These are phyloP conservation scores for Zosterops hypoxanthus DNA, from an alignment of 2,113 vertebrate genomes.

Conservation along the genomic window DNA sequence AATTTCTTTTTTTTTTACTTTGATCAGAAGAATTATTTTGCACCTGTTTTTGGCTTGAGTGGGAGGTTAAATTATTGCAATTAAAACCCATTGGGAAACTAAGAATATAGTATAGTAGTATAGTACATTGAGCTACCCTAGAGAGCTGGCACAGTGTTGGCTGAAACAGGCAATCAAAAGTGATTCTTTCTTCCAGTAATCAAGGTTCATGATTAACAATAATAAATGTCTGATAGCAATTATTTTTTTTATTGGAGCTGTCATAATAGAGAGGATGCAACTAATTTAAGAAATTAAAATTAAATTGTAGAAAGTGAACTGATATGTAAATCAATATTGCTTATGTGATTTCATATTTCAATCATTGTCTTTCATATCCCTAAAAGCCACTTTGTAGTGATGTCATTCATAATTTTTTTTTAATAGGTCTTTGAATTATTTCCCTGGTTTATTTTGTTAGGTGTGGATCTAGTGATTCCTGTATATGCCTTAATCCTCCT, in stretches of 20 bases:
- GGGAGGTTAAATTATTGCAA: neutral
- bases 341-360: neutral
- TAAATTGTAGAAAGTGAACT: neutral
- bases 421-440: neutral
- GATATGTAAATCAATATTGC: neutral
- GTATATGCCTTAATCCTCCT: neutral
- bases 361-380: neutral
- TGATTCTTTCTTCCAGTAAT: neutral
- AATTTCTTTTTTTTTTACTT: neutral
- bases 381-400: neutral
- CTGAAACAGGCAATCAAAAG: neutral
- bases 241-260: neutral
- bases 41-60: neutral
- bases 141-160: neutral
- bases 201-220: neutral
- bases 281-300: neutral
- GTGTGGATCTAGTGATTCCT: neutral
- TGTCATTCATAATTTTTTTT: neutral
- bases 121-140: neutral
- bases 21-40: neutral
- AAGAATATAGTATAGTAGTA: neutral
- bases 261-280: neutral
- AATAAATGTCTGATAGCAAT: neutral
- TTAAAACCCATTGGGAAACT: neutral
- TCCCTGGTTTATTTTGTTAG: neutral